These are phyloP conservation scores for Coelopa frigida DNA, from an alignment of 1,140 invertebrate species.

Conservation along the genomic window DNA sequence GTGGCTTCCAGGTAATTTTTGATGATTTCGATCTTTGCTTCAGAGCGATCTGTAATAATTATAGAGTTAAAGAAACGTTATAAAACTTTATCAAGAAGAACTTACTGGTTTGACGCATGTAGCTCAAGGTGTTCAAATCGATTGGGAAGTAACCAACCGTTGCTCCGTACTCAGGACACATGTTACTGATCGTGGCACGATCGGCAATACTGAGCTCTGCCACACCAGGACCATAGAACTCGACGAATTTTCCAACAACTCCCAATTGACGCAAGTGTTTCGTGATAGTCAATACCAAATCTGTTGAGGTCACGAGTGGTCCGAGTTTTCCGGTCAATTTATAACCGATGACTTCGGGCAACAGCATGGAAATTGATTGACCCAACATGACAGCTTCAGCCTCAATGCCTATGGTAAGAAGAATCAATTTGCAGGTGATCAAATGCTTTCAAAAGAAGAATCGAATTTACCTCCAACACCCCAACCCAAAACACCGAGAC, in stretches of 20 bases:
- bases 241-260: conserved; percentile 97
- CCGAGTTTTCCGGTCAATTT: conserved; percentile 74
- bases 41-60: conserved; percentile 61
- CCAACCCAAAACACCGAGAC: conserved; percentile 72
- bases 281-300: conserved; percentile 94
- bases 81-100: neutral
- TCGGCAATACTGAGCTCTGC: conserved; percentile 87
- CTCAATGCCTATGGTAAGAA: conserved; percentile 60
- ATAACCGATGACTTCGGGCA: conserved; percentile 95
- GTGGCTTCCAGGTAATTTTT: conserved; percentile 76
- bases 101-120: conserved; percentile 83
- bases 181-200: conserved; percentile 89
- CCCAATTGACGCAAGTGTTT: conserved; percentile 92
- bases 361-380: conserved; percentile 92
- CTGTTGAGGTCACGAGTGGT: conserved; percentile 89
- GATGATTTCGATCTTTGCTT: conserved; percentile 75
- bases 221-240: conserved; percentile 95
- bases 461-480: conserved; percentile 45
- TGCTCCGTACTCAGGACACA: conserved; percentile 97
- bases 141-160: conserved; percentile 95
- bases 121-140: conserved; percentile 76
- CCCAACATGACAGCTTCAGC: conserved; percentile 89
- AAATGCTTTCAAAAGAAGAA: neutral
- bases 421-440: conserved; percentile 4
- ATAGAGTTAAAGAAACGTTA: neutral